Base-by-base conservation (phyloP, 2,797 vertebrate genomes). In the Characodon lateralis region DNA sequence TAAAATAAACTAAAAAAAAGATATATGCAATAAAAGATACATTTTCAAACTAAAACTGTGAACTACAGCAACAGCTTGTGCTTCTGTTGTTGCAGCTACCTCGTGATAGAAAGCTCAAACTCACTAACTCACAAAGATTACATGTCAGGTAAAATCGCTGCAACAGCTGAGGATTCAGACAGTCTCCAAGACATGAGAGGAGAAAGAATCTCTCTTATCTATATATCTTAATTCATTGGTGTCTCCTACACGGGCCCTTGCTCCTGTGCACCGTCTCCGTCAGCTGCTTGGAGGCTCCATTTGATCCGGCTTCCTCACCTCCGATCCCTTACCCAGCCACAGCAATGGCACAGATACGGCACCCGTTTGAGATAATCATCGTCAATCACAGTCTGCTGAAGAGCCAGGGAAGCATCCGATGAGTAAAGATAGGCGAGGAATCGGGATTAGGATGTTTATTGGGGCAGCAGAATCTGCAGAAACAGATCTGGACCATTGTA, bases 381-480 rank as follows among this genome's bases (percentile, higher is more conserved):
- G 89, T 85, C 94, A 91, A 91, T 93, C 86, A 89, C 73, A 70
- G 80, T 75, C 85, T 48, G 86, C 92, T 89, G 92, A 87, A 89
- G 91, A 93, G 88, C 82, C 85, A 81, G 41, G 79, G 83, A 92
- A 91, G 84, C 90, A 80, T 85, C 89, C 84, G 85, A 93, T 93
- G 89, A 87, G 86, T 82, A 85, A 82, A 91, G 84, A 91, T 91
- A 93, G 84, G 88, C 89, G 84, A 87, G 78, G 85, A 92, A 92
- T 92, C 88, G 76, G 91, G 92, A 93, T 93, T 92, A 92, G 84
- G 87, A 89, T 94, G 74, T 84, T 93, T 94, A 92, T 94, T 89
- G 72, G 79, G 41, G 13, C 77, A 74, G 78, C 85, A 87, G 71
- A 89, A 89, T 78, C 87, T 84, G 84, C 87, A 90, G 79, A 86